phyloP scores from a whole-genome alignment of 2,797 vertebrate species.

The Sciurus carolinensis region DNA sequence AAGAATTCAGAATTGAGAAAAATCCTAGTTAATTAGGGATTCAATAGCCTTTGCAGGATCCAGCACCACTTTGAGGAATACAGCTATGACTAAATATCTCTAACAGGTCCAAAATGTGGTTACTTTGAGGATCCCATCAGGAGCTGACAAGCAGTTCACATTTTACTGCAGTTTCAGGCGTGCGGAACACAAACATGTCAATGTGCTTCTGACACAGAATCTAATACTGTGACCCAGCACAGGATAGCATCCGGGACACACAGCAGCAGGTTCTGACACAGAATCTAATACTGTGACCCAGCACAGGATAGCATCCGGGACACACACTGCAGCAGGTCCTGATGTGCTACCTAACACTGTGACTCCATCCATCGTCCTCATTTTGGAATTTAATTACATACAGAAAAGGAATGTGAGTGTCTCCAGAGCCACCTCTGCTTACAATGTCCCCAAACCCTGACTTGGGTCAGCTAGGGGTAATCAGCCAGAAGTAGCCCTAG shows the following conservation, averaged over 20 bases:
- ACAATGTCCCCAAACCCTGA: neutral
- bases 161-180: neutral
- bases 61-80: neutral
- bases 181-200: neutral
- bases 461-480: neutral
- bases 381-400: neutral
- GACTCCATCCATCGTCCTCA: neutral
- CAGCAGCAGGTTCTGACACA: too few relatives aligned
- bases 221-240: too few relatives aligned
- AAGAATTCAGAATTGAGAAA: neutral
- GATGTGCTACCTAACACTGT: accelerated
- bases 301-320: accelerated
- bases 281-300: neutral
- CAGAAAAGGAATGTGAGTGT: neutral
- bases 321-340: too few relatives aligned
- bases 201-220: accelerated
- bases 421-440: neutral
- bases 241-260: too few relatives aligned
- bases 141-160: neutral
- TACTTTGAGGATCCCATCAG: neutral
- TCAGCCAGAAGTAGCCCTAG: neutral
- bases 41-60: too few relatives aligned
- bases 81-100: neutral
- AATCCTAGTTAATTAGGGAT: neutral
- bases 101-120: neutral